Percentiles rank a stretch among this genome's conserved stretches.
phyloP scores from a whole-genome alignment of 2,113 vertebrate genomes.

The Circaetus cinerascens region DNA sequence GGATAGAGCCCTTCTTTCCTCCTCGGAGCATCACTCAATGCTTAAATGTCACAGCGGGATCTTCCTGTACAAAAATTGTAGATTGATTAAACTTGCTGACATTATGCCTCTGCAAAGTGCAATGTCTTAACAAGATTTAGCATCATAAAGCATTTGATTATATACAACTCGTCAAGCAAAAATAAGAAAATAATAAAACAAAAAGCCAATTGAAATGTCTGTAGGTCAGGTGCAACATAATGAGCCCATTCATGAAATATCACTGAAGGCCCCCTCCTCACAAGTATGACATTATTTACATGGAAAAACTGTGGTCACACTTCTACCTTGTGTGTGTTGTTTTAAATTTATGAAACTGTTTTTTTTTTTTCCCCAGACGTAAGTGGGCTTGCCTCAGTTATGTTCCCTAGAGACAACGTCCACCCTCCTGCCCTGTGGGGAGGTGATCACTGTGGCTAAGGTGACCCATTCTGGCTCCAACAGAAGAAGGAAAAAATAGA shows the following conservation, averaged over 20 bases:
- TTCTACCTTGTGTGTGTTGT: constrained; percentile 38
- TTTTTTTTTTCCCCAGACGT: background rate
- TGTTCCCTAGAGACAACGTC: constrained; percentile 1
- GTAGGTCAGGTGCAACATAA: constrained; percentile 69
- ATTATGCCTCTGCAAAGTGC: constrained; percentile 30
- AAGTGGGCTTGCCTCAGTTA: constrained; percentile 33
- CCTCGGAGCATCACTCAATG: background rate
- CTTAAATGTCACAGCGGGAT: constrained; percentile 18
- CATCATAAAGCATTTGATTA: constrained; percentile 66
- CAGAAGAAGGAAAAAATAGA: constrained; percentile 55
- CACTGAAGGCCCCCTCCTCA: constrained; percentile 31
- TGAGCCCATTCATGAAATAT: constrained; percentile 65
- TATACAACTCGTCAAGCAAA: constrained; percentile 21
- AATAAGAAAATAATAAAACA: constrained; percentile 33
- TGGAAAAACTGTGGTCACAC: constrained; percentile 65
- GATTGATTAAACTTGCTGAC: constrained; percentile 28
- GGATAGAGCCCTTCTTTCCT: background rate
- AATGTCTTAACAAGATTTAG: constrained; percentile 59
- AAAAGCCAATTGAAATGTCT: constrained; percentile 57
- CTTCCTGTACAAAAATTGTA: background rate
- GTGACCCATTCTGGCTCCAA: background rate
- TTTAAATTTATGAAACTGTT: constrained; percentile 57
- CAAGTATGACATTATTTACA: constrained; percentile 70
- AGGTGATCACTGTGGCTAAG: background rate
- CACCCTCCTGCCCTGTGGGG: background rate